phyloP scores from a whole-genome alignment of 2,888 invertebrate genomes.

The Caenorhabditis panamensis region DNA sequence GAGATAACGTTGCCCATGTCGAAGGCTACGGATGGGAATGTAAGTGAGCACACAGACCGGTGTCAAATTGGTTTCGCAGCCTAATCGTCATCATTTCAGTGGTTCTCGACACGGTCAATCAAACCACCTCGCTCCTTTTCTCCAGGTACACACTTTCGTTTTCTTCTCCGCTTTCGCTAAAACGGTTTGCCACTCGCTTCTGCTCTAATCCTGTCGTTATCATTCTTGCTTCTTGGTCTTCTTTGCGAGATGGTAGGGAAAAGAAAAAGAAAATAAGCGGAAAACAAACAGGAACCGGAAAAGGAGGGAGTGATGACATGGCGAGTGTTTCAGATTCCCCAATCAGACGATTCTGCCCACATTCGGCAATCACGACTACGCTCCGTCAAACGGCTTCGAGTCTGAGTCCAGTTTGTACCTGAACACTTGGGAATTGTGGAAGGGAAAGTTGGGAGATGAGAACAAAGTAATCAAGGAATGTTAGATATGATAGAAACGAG shows the following conservation, averaged over 20 bases:
- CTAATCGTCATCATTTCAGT: conserved; percentile 51
- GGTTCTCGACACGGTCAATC: conserved; percentile 61
- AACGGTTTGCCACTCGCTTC: conserved; percentile 30
- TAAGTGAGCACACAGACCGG: conserved; percentile 41
- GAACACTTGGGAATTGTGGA: conserved; percentile 71
- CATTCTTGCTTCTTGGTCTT: conserved; percentile 47
- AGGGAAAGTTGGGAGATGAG: conserved; percentile 68
- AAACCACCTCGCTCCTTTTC: conserved; percentile 63
- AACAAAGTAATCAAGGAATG: too few species aligned
- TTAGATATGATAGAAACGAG: too few species aligned
- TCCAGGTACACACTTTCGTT: conserved; percentile 40
- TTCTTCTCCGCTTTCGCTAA: conserved; percentile 13
- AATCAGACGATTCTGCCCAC: conserved; percentile 72
- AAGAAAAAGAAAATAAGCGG: conserved; percentile 20
- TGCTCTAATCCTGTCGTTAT: conserved; percentile 43
- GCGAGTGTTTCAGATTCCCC: conserved; percentile 62
- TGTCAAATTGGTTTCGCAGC: background rate
- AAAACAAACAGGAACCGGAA: conserved; percentile 22
- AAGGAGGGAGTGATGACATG: background rate
- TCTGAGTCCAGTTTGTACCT: conserved; percentile 64
- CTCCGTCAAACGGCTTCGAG: conserved; percentile 75
- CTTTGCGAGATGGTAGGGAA: conserved; percentile 29
- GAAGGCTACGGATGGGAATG: conserved; percentile 73
- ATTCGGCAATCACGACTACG: conserved; percentile 79
- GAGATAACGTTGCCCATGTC: conserved; percentile 79